Conservation (phyloP, 2,888 invertebrate genomes). For the Andrena trimmerana region DNA sequence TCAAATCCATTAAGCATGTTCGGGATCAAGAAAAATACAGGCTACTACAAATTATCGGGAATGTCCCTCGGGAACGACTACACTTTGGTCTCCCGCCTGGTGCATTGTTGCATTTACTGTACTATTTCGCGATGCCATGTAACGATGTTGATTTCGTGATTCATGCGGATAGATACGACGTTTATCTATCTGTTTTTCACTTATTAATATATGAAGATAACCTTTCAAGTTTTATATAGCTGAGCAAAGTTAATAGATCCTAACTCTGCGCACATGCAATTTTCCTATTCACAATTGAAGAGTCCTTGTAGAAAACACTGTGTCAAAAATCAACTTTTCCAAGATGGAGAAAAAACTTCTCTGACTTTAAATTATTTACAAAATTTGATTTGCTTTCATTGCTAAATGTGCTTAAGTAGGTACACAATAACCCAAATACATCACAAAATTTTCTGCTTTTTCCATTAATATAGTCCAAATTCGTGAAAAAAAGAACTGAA, state of each 20-base stretch:
- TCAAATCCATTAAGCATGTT: neutral
- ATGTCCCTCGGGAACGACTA: neutral
- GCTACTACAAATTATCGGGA: neutral
- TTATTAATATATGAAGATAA: conserved; percentile 6
- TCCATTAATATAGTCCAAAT: too few species aligned
- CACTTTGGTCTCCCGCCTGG: neutral
- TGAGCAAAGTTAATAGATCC: neutral
- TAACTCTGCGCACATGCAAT: neutral
- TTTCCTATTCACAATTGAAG: neutral
- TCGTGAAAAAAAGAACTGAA: too few species aligned
- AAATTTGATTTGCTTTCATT: too few species aligned
- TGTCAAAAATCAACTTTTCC: neutral
- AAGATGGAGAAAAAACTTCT: too few species aligned
- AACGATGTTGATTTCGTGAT: conserved; percentile 1
- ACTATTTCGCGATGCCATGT: neutral
- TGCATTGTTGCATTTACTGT: neutral
- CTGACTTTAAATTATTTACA: too few species aligned
- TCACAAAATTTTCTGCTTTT: too few species aligned
- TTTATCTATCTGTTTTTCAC: conserved; percentile 1
- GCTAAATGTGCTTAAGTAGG: too few species aligned
- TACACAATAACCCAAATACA: too few species aligned
- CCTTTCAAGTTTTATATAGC: neutral
- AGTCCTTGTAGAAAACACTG: neutral
- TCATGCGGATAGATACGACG: neutral
- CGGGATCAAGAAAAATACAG: neutral